A percentile compares a stretch with the other conserved stretches of the same genome.
phyloP scores from a whole-genome alignment of 2,888 invertebrate genomes.

The Sericinus montela region DNA sequence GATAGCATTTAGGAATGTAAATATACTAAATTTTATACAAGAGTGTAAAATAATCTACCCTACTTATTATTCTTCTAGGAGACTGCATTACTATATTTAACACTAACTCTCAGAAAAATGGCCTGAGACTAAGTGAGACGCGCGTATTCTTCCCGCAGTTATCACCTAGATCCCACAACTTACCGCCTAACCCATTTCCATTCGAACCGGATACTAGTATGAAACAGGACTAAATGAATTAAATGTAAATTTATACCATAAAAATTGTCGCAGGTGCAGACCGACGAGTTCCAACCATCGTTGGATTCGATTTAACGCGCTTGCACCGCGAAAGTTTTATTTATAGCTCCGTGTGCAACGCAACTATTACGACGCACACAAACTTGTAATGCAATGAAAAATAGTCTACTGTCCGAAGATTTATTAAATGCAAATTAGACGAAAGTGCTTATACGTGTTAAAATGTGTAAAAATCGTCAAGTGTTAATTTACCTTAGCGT shows the following conservation, averaged over 20 bases:
- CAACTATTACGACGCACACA: slow-evolving; percentile 47
- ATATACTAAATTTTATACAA: no score
- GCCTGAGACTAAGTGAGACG: slow-evolving; percentile 17
- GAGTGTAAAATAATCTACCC: no score
- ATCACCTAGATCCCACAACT: slow-evolving; percentile 63
- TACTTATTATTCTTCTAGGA: not conserved
- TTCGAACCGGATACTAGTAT: slow-evolving; percentile 46
- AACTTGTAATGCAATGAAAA: slow-evolving; percentile 35
- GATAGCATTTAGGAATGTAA: no score
- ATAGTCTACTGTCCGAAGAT: slow-evolving; percentile 19
- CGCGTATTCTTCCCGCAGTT: slow-evolving; percentile 21
- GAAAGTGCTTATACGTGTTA: slow-evolving; percentile 9
- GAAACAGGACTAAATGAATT: slow-evolving; percentile 78
- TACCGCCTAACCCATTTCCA: slow-evolving; percentile 79
- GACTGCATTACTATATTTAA: not conserved
- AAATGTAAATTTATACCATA: slow-evolving; percentile 79
- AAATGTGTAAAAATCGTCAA: slow-evolving; percentile 6
- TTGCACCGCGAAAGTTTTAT: slow-evolving; percentile 71
- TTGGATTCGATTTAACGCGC: slow-evolving; percentile 74
- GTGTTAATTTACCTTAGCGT: not conserved
- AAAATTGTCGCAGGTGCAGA: slow-evolving; percentile 78
- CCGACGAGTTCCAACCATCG: slow-evolving; percentile 72
- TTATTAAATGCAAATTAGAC: slow-evolving; percentile 16
- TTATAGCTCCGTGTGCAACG: slow-evolving; percentile 55
- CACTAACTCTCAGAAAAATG: not conserved